Evolutionary conservation across 92 coral and sea anemone species (phyloP).

Genomic region (Montipora capitata): DNA sequence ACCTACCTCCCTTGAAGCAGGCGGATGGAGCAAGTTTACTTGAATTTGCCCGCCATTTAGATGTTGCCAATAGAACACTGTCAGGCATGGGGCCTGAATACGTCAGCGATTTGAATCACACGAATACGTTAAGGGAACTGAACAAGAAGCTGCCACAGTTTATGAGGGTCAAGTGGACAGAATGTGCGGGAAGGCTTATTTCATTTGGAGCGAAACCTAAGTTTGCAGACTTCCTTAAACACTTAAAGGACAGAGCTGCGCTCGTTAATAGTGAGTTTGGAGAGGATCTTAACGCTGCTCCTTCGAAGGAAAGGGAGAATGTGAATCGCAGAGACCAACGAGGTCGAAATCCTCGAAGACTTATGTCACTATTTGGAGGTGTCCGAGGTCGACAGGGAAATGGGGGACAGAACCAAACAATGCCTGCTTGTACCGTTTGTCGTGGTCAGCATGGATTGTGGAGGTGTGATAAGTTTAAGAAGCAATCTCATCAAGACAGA

Average conservation of each 20-base stretch:
- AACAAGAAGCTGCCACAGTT: slow-evolving; percentile 71
- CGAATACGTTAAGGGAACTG: slow-evolving; percentile 67
- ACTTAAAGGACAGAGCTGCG: slow-evolving; percentile 70
- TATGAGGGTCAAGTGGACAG: slow-evolving; percentile 79
- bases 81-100: slow-evolving; percentile 79
- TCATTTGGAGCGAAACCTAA: slow-evolving; percentile 64
- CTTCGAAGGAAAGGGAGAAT: slow-evolving; percentile 14
- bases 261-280: slow-evolving; percentile 69
- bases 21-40: slow-evolving; percentile 61
- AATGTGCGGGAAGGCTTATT: slow-evolving; percentile 77
- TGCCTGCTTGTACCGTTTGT: slow-evolving; percentile 42
- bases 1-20: slow-evolving; percentile 56
- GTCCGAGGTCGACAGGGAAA: slow-evolving; percentile 6
- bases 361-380: slow-evolving; percentile 6
- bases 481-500: slow-evolving; percentile 22
- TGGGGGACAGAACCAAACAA: background rate
- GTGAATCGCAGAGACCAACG: slow-evolving; percentile 11
- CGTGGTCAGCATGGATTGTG: slow-evolving; percentile 70
- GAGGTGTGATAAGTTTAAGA: slow-evolving; percentile 77
- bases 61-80: slow-evolving; percentile 74
- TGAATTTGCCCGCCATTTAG: background rate
- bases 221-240: slow-evolving; percentile 53
- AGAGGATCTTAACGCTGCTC: slow-evolving; percentile 27
- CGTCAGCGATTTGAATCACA: slow-evolving; percentile 69
- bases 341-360: background rate